Percentiles rank a stretch among this genome's conserved stretches.
phyloP scores from a whole-genome alignment of 2,888 invertebrate genomes.

The Geotrupes spiniger region DNA sequence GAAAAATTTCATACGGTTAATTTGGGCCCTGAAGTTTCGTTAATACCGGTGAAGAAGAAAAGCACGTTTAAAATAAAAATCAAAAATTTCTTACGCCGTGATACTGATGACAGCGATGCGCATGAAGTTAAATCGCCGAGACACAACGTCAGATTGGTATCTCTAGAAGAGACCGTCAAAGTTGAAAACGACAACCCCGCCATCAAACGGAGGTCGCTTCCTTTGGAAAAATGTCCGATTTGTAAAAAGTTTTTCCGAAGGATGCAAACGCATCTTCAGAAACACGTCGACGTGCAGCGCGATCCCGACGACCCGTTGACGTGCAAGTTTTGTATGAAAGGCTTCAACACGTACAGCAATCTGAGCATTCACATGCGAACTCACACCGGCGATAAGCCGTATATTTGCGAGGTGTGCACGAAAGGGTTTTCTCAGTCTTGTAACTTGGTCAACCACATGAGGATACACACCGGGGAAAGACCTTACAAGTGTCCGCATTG shows the following conservation, averaged over 20 bases:
- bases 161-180: conserved; percentile 36
- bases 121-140: conserved; percentile 29
- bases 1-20: background rate
- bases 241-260: conserved; percentile 47
- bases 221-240: conserved; percentile 47
- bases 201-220: conserved; percentile 43
- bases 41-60: conserved; percentile 24
- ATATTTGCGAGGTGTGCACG: conserved; percentile 44
- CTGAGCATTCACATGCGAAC: conserved; percentile 46
- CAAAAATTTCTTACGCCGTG: conserved; percentile 4
- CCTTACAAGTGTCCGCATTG: conserved; percentile 50
- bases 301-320: conserved; percentile 37
- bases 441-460: conserved; percentile 47
- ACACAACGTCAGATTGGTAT: conserved; percentile 38
- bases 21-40: conserved; percentile 25
- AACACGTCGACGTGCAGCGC: conserved; percentile 41
- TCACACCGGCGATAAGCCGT: conserved; percentile 46
- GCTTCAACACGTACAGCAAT: conserved; percentile 45
- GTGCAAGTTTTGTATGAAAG: conserved; percentile 40
- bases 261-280: conserved; percentile 52
- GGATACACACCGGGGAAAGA: conserved; percentile 48
- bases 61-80: conserved; percentile 6
- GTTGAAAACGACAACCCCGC: conserved; percentile 38
- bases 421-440: conserved; percentile 49
- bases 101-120: background rate